phyloP scores from a whole-genome alignment of 2,888 invertebrate genomes.

The Conops quadrifasciatus region DNA sequence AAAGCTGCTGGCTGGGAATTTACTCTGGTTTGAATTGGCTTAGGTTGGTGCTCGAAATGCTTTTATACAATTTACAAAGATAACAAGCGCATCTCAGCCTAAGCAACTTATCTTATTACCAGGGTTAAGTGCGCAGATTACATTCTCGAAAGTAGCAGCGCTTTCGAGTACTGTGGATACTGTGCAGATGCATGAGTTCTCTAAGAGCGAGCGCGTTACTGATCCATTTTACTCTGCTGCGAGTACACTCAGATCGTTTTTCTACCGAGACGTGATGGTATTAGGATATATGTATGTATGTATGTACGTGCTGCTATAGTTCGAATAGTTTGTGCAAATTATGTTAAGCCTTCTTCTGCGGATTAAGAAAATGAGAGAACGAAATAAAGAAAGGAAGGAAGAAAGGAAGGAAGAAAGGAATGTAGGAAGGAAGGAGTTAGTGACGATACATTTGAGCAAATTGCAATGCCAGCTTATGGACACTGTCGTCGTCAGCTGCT shows the following conservation, averaged over 20 bases:
- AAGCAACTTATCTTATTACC: slow-evolving; percentile 58
- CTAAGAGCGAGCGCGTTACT: background rate
- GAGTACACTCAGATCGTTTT: slow-evolving; percentile 11
- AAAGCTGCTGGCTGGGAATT: slow-evolving; percentile 24
- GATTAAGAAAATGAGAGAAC: slow-evolving; percentile 18
- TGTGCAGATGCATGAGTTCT: background rate
- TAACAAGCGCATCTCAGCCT: slow-evolving; percentile 53
- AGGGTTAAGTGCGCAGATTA: slow-evolving; percentile 58
- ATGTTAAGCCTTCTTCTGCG: slow-evolving; percentile 29
- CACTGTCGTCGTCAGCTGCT: background rate
- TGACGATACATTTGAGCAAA: background rate
- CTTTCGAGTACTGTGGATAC: background rate
- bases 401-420: too few species aligned
- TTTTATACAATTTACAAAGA: slow-evolving; percentile 52
- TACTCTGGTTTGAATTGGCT: slow-evolving; percentile 51
- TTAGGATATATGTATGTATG: background rate
- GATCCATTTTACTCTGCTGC: background rate
- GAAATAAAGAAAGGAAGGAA: too few species aligned
- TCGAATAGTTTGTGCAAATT: background rate
- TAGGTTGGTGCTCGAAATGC: slow-evolving; percentile 53
- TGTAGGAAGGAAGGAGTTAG: slow-evolving; percentile 29
- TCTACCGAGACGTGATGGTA: background rate
- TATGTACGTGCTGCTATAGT: too few species aligned
- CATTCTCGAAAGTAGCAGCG: slow-evolving; percentile 50
- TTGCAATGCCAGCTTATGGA: background rate